Conservation (phyloP, 2,113 vertebrate species). For the Egretta garzetta region DNA sequence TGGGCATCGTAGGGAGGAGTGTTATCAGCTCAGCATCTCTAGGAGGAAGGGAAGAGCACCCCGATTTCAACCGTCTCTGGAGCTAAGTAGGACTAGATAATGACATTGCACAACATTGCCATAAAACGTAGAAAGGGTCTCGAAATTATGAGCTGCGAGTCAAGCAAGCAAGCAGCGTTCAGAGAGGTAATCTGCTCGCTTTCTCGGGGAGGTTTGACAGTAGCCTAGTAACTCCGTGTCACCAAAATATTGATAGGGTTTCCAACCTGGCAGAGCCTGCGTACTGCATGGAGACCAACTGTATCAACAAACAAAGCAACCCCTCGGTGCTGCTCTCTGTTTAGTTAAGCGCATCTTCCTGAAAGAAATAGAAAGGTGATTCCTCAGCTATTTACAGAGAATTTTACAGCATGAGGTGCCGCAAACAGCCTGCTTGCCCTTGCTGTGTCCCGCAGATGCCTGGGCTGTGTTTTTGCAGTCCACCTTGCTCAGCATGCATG, state of each 20-base stretch:
- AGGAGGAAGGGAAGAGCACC: background rate
- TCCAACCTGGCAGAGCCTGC: slow-evolving; percentile 53
- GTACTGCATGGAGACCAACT: slow-evolving; percentile 66
- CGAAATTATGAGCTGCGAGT: background rate
- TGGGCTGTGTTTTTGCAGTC: background rate
- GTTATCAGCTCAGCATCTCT: background rate
- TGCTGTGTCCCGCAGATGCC: background rate
- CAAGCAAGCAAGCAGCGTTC: background rate
- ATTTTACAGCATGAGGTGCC: background rate
- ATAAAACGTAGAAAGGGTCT: background rate
- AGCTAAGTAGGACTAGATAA: background rate
- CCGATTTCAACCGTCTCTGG: background rate
- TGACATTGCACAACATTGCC: accelerated
- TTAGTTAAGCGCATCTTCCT: slow-evolving; percentile 35
- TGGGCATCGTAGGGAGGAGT: background rate
- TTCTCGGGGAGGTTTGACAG: slow-evolving; percentile 30
- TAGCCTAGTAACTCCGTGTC: slow-evolving; percentile 67
- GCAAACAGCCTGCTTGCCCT: background rate
- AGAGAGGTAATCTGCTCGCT: background rate
- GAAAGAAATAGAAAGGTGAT: slow-evolving; percentile 40
- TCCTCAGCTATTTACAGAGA: slow-evolving; percentile 53
- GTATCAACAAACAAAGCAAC: slow-evolving; percentile 70
- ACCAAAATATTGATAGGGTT: slow-evolving; percentile 76
- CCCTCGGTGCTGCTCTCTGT: background rate
- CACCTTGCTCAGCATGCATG: slow-evolving; percentile 28